Evolutionary conservation across 2,888 invertebrate genomes (phyloP), one percentile per base, ranked within the genome.

Genomic region (Blera fallax): DNA sequence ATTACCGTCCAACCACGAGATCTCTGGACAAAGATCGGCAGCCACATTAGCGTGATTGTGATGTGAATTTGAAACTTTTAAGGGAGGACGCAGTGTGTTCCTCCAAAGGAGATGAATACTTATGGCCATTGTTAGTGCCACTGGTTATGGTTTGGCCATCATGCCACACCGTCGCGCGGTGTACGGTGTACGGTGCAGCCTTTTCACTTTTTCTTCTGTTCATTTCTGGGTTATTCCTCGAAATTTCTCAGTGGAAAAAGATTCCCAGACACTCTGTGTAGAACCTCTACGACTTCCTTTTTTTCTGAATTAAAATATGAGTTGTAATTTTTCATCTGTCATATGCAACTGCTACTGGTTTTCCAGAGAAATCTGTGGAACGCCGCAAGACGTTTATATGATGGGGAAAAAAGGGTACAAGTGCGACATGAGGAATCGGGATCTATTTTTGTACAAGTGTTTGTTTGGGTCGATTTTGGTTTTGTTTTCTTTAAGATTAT

Each of bases 271-370:
- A 10, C 40, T 78, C 43, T 56, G 18, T 34, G 24, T 60, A 32
- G n/a, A 45, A 29, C 32, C 40, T 52, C 37, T 58, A n/a, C n/a
- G 34, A 14, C 27, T 43, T 65, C 65, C 34, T 52, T 60, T 62
- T 65, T 70, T 70, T 60, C 37, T 76, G 70, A 52, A 67, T 80
- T 78, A 85, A 87, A 87, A 84, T 88, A 88, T 88, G 87, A 88
- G 82, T 82, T 87, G 79, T 88, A 77, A 88, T 88, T 88, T 88
- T 87, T 88, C 88, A 88, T 87, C 70, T 88, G 87, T 87, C 87
- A 88, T 88, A 88, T 76, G 74, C 79, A 69, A 87, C 74, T 79
- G 88, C 88, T 88, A 88, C 88, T 88, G 88, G 88, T 88, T 88
- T 88, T 88, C 88, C 87, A 87, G 70, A 67, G 88, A 88, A 88